Base-by-base conservation (phyloP, 1,140 invertebrate species). In the Polypedilum pembai region DNA sequence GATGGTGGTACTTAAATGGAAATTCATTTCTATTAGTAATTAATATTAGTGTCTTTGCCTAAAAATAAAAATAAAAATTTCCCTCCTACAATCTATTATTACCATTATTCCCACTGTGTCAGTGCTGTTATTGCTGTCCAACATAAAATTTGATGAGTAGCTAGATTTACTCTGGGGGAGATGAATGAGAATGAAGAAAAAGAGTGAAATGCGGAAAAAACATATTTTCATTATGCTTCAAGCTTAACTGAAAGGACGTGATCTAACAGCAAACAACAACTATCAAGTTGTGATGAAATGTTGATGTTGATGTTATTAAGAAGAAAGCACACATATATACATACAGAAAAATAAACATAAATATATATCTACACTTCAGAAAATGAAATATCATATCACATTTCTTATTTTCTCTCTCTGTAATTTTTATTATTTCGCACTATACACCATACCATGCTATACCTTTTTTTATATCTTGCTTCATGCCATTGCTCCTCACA, bases 171-270 rank as follows among this genome's bases (percentile, higher is more conserved):
- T 33, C 24, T 33, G 5, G 1, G 24, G 24, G 24, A 33, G 24
- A 33, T 33, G 24, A 33, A 5, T 33, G 24, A 33, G 24, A 33
- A 33, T 33, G 24, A 5, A 33, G 1, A 33, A 33, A 33, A 33
- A 33, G 24, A 33, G 24, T 33, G 5, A 33, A 56, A 56, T 56
- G 12, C 7, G 45, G 15, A n/a, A 56, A 56, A 56, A n/a, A 56
- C 45, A 56, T 56, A 56, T 56, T 56, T 56, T 56, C 45, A 56
- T 56, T 56, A 56, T 56, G 45, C n/a, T 56, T 56, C 12, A 56
- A 56, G 45, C 45, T 56, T 56, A 56, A 56, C 45, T n/a, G 45
- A 56, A 56, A n/a, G n/a, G 41, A 56, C 45, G 45, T 56, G 45
- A 56, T 56, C 45, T 15, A n/a, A n/a, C n/a, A n/a, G 12, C 45